phyloP scores from a whole-genome alignment of 2,797 vertebrate species.

The Acanthopagrus latus region DNA sequence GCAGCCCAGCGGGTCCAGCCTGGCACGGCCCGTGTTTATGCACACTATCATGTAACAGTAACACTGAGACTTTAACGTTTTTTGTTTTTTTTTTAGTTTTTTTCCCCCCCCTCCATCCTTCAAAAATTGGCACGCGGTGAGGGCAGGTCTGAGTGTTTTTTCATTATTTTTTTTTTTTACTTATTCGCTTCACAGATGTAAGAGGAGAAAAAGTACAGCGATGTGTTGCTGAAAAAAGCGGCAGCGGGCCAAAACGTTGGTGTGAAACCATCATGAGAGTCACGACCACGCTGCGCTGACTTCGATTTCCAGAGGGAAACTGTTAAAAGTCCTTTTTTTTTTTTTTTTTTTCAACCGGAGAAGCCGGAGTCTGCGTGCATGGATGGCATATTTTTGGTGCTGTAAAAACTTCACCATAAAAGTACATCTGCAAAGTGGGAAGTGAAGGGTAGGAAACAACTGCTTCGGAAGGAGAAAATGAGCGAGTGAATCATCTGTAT shows the following conservation, averaged over 20 bases:
- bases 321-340: neutral
- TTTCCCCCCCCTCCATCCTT: constrained; percentile 55
- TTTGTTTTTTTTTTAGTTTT: too few relatives aligned
- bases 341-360: constrained; percentile 1
- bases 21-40: constrained; percentile 75
- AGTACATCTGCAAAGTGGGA: constrained; percentile 49
- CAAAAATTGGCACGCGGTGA: constrained; percentile 69
- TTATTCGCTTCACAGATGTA: constrained; percentile 55
- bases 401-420: constrained; percentile 41
- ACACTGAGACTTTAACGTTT: constrained; percentile 65
- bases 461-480: constrained; percentile 8
- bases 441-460: constrained; percentile 14
- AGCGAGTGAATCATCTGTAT: constrained; percentile 28
- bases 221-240: constrained; percentile 47
- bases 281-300: constrained; percentile 31
- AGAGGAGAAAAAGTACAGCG: constrained; percentile 38
- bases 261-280: constrained; percentile 43
- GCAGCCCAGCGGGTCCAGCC: constrained; percentile 59
- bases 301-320: constrained; percentile 44
- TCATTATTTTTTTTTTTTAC: neutral
- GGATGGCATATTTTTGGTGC: constrained; percentile 18
- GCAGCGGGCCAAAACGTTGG: constrained; percentile 27
- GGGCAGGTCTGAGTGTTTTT: constrained; percentile 50
- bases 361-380: constrained; percentile 24
- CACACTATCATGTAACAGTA: constrained; percentile 74